Percentiles rank a stretch among this genome's conserved stretches.
phyloP scores from a whole-genome alignment of 2,888 invertebrate genomes.

The Clepsis dumicolana region DNA sequence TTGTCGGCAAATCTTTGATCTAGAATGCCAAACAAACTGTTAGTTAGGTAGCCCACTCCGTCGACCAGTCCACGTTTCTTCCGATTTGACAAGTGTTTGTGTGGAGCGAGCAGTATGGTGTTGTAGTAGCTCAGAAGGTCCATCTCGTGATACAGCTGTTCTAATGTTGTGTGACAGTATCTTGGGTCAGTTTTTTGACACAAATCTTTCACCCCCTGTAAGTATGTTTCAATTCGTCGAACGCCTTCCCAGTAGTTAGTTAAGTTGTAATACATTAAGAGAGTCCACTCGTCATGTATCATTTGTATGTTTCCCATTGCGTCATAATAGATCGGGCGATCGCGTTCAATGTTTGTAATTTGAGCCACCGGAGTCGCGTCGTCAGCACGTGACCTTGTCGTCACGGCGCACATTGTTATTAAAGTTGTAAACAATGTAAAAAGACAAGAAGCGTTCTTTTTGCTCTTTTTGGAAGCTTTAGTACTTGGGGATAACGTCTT shows the following conservation, averaged over 20 bases:
- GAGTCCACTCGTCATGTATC: constrained; percentile 45
- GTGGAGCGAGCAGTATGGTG: constrained; percentile 11
- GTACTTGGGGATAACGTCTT: background rate
- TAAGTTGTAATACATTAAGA: too few species aligned
- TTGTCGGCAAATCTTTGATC: constrained; percentile 40
- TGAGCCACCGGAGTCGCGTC: background rate
- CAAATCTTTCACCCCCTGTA: constrained; percentile 12
- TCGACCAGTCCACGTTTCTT: constrained; percentile 36
- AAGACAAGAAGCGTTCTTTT: background rate
- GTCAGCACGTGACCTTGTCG: background rate
- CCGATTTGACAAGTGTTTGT: constrained; percentile 27
- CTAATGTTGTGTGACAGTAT: background rate
- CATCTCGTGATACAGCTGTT: background rate
- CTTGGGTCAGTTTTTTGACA: background rate
- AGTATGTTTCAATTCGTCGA: constrained; percentile 20
- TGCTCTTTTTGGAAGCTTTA: background rate
- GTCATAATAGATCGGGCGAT: constrained; percentile 42
- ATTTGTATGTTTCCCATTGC: constrained; percentile 37
- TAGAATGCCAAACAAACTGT: constrained; percentile 42
- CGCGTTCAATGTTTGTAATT: constrained; percentile 33
- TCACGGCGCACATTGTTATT: background rate
- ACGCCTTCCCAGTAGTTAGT: constrained; percentile 42
- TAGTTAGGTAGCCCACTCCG: constrained; percentile 34
- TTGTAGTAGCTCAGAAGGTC: constrained; percentile 1
- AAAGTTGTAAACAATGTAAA: constrained; percentile 12